Base-by-base conservation (phyloP, 2,113 vertebrate genomes). In the Nothocercus nigrocapillus region DNA sequence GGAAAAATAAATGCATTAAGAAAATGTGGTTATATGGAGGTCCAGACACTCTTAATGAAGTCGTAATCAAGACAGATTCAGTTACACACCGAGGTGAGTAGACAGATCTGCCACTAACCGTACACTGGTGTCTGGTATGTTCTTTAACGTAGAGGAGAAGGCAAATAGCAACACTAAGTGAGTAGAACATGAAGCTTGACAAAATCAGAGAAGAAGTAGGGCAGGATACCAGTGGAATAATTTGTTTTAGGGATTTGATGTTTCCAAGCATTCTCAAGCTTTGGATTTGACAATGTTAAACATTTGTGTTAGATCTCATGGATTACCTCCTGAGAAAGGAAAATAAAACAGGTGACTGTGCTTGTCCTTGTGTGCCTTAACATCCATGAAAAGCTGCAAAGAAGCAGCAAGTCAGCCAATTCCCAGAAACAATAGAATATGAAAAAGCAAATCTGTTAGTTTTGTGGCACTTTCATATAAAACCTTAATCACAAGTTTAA, bases 1-100 rank as follows among this genome's bases (percentile, higher is more conserved):
- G 75, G 45, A 12, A 70, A 83, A 90, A 92, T 28, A 90, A 92
- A 81, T 30, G 2, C 5, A 53, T 13, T 59, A 34, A 85, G 82
- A 56, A 27, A 54, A 56, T 67, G n/a, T 19, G 80, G 28, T 13
- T 59, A 15, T 64, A 69, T 19, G 25, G 45, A 70, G n/a, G 21
- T 27, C 78, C 4, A 81, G 54, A 9, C 28, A 73, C 25, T 51
- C 1, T 20, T n/a, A 62, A 80, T 30, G 25, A 85, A 49, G n/a
- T 40, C 13, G 62, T 42, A 8, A 51, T 12, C 64, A 30, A 25
- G 38, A 32, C 22, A 34, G 5, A 49, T 90, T 88, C 24, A 74
- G 42, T 21, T 45, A 70, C 0, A 0, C 49, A 61, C 62, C 53
- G 73, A 85, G 51, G 18, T 7, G 54, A 42, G 45, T 40, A 58